Evolutionary conservation across 2,113 vertebrate species (phyloP).

Genomic region (Anguilla japonica): DNA sequence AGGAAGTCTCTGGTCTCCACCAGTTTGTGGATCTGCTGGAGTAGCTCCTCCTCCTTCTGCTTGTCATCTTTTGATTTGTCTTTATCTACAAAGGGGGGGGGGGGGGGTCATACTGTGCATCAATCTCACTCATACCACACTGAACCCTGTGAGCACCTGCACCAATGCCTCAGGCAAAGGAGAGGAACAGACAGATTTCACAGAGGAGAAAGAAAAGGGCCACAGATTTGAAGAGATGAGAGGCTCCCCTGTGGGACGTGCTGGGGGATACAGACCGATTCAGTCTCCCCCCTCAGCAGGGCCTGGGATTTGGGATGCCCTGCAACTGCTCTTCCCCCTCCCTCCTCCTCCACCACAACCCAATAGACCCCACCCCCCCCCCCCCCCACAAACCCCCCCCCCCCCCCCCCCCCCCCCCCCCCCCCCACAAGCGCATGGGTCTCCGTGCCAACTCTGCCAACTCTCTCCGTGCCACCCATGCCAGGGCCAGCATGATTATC

Average conservation of each 20-base stretch:
- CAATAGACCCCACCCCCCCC: no score
- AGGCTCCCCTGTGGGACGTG: not conserved
- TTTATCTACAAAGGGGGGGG: slow-evolving; percentile 68
- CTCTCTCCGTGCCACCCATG: not conserved
- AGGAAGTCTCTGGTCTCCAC: slow-evolving; percentile 88
- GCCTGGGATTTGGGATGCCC: not conserved
- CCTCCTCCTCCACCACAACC: no score
- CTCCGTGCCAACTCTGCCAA: no score
- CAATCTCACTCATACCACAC: not conserved
- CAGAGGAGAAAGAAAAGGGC: not conserved
- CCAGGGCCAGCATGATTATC: not conserved
- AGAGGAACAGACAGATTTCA: not conserved
- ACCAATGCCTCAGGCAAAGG: not conserved
- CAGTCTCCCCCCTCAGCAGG: no score
- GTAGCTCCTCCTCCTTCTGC: slow-evolving; percentile 80
- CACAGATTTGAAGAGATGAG: not conserved
- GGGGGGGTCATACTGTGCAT: not conserved
- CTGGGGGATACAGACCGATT: no score
- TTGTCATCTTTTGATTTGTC: slow-evolving; percentile 80
- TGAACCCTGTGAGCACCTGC: not conserved
- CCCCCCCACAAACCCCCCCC: not conserved
- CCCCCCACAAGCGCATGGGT: no score
- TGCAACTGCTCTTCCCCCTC: not conserved
- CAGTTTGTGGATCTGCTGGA: slow-evolving; percentile 86
- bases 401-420: no score